A percentile compares a stretch with the other conserved stretches of the same genome.
These are phyloP conservation scores for Ptychoptera contaminata DNA, from an alignment of 2,888 invertebrate species.

Conservation along the genomic window DNA sequence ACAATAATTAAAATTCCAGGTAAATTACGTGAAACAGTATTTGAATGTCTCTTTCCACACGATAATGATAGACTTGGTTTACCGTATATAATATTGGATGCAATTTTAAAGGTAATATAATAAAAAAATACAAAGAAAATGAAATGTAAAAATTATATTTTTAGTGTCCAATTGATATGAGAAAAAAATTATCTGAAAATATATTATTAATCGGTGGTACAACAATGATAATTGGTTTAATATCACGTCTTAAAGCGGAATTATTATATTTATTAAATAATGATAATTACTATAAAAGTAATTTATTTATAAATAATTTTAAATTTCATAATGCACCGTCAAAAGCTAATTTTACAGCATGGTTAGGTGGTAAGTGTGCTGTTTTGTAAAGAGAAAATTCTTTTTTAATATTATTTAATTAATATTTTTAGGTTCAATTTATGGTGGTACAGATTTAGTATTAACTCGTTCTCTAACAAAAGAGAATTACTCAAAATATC, in stretches of 20 bases:
- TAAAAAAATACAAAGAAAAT: not conserved
- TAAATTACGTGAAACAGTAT: slow-evolving; percentile 59
- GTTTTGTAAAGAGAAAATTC: slow-evolving; percentile 17
- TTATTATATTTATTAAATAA: slow-evolving; percentile 46
- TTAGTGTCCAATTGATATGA: slow-evolving; percentile 64
- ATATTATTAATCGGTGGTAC: slow-evolving; percentile 80
- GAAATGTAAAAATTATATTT: slow-evolving; percentile 17
- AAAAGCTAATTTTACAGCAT: slow-evolving; percentile 67
- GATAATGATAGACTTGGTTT: slow-evolving; percentile 71
- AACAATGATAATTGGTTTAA: slow-evolving; percentile 67
- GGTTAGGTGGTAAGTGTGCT: slow-evolving; percentile 55
- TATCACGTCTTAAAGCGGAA: slow-evolving; percentile 63
- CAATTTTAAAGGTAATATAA: slow-evolving; percentile 44
- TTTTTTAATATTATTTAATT: slow-evolving; percentile 18
- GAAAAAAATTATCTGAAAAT: slow-evolving; percentile 62
- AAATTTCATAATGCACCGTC: slow-evolving; percentile 70
- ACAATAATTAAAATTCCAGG: slow-evolving; percentile 49
- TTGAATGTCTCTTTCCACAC: slow-evolving; percentile 71
- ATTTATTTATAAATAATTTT: slow-evolving; percentile 46
- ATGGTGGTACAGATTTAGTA: slow-evolving; percentile 60
- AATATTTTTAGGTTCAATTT: slow-evolving; percentile 41
- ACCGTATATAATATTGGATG: slow-evolving; percentile 70
- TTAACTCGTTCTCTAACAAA: slow-evolving; percentile 52
- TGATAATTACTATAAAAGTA: slow-evolving; percentile 42
- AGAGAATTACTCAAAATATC: slow-evolving; percentile 54